Conservation (phyloP, 1,140 invertebrate species). For the Aporrectodea caliginosa region DNA sequence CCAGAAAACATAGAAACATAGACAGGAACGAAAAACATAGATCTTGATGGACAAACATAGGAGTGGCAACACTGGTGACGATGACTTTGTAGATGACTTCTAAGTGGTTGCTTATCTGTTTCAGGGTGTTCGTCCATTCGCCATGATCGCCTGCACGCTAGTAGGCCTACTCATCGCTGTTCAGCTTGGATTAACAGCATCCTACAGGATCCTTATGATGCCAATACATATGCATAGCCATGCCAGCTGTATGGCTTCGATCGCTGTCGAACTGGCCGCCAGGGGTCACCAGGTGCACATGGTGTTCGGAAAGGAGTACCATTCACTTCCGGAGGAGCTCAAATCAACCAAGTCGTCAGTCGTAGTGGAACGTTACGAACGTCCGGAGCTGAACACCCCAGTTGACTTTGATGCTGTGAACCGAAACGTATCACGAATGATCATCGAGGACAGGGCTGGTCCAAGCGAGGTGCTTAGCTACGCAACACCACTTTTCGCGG, state of each 20-base stretch:
- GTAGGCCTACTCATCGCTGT: too few species aligned
- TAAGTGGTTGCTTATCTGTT: too few species aligned
- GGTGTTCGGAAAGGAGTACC: background rate
- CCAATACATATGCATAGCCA: background rate
- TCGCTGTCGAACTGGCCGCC: background rate
- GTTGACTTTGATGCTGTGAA: background rate
- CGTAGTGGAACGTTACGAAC: background rate
- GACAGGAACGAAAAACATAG: too few species aligned
- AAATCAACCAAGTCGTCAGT: background rate
- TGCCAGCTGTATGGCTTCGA: background rate
- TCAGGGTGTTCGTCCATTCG: too few species aligned
- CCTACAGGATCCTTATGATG: background rate
- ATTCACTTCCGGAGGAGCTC: background rate
- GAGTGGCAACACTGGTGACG: too few species aligned
- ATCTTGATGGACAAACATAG: too few species aligned
- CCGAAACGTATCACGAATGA: background rate
- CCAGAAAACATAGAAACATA: too few species aligned
- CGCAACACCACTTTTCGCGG: background rate
- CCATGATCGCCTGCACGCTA: too few species aligned
- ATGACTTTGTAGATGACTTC: too few species aligned
- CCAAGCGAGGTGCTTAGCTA: background rate
- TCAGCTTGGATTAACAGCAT: background rate
- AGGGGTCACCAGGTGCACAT: slow-evolving; percentile 19
- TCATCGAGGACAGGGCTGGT: background rate
- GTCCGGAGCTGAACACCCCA: background rate